A percentile compares a stretch with the other conserved stretches of the same genome.
Conservation (phyloP, 2,797 vertebrate species). For the Neostethus bicornis region DNA sequence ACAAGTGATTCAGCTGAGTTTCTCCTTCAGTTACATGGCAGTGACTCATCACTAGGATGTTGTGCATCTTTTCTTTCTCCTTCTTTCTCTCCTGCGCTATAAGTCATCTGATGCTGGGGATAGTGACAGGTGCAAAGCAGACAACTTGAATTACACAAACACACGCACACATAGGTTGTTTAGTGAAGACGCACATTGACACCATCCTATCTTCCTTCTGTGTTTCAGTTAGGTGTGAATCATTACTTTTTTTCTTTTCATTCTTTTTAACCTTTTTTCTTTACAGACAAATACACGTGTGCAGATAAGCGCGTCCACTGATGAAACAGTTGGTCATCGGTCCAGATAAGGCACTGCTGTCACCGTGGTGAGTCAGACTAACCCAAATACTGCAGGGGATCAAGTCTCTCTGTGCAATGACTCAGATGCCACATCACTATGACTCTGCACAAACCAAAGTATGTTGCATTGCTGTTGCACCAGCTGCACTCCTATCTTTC, state of each 20-base stretch:
- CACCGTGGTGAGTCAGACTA: slow-evolving; percentile 32
- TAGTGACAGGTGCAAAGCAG: slow-evolving; percentile 17
- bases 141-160: slow-evolving; percentile 11
- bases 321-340: slow-evolving; percentile 8
- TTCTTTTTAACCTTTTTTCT: neutral
- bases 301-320: neutral
- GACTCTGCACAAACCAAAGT: slow-evolving; percentile 41
- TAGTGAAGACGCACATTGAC: too few species aligned
- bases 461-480: slow-evolving; percentile 60
- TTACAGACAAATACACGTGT: neutral
- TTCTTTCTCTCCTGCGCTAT: slow-evolving; percentile 3
- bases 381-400: slow-evolving; percentile 8
- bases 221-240: neutral
- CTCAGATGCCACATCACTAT: slow-evolving; percentile 39
- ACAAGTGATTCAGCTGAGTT: neutral
- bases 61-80: neutral
- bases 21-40: neutral
- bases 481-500: slow-evolving; percentile 24
- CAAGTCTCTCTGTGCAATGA: slow-evolving; percentile 21
- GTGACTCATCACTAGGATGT: slow-evolving; percentile 2
- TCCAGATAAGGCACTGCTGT: neutral
- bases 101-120: slow-evolving; percentile 25
- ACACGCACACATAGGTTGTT: neutral
- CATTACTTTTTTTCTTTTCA: neutral
- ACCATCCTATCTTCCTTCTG: neutral